Base-by-base conservation (phyloP, 2,797 vertebrate genomes). In the Protonibea diacanthus region DNA sequence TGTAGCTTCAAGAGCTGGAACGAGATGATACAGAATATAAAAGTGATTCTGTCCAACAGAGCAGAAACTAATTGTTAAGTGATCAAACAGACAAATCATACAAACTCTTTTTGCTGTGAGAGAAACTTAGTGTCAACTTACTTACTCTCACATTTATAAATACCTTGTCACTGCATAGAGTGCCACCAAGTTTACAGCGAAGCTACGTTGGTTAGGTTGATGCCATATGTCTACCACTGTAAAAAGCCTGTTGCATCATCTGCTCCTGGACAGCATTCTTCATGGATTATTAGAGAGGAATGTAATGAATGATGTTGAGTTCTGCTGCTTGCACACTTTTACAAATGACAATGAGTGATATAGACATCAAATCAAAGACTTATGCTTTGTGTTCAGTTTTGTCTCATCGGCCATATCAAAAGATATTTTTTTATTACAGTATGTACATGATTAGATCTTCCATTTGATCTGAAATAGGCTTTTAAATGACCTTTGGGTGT, bases 81-180 rank as follows among this genome's bases (percentile, higher is more conserved):
- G 15, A 6, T 59, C n/a, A 55, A 45, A 55, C 2, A 21, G 18
- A 21, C 2, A 51, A 25, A 29, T 23, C 6, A 47, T 47, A 52
- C 6, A 69, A 61, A 69, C 33, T 2, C 21, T 59, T n/a, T 44
- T 18, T 6, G 15, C 59, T 62, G 52, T n/a, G 11, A 69, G 47
- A 68, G 47, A 57, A 40, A 51, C 1, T 8, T 23, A 45, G 15
- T 27, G 21, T 64, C 40, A 51, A 40, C n/a, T n/a, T n/a, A n/a
- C n/a, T n/a, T n/a, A n/a, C n/a, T 55, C n/a, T 40, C 49, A 78
- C 44, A 63, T 74, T 70, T 80, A 51, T 40, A 56, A 53, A 70
- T 73, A 58, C 59, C 47, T 63, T 64, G 58, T 40, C 53, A 29
- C 18, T 21, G 62, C 33, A 7, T 10, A 45, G 6, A 51, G 29